Conservation (phyloP, 2,113 vertebrate species). For the Labrus mixtus region DNA sequence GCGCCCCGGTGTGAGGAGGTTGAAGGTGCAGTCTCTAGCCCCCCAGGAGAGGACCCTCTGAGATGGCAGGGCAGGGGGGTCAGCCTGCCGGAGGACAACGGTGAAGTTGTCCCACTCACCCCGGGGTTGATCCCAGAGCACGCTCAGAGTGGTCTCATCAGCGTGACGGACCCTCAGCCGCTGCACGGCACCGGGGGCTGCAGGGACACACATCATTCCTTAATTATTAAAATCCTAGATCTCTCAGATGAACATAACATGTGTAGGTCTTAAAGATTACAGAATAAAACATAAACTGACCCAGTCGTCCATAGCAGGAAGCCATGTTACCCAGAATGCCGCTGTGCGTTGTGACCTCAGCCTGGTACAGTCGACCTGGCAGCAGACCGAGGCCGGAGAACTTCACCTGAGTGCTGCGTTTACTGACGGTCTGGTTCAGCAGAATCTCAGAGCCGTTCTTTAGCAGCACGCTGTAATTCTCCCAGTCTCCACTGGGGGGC, state of each 20-base stretch:
- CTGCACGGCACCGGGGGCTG: constrained; percentile 89
- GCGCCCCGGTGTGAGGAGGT: constrained; percentile 86
- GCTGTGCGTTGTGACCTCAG: constrained; percentile 87
- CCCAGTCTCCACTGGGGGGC: constrained; percentile 91
- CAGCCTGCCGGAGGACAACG: constrained; percentile 80
- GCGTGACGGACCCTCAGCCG: constrained; percentile 87
- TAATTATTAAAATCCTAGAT: no score
- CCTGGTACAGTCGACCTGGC: constrained; percentile 87
- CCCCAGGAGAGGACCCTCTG: constrained; percentile 84
- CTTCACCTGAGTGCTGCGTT: constrained; percentile 62
- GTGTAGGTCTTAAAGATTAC: no score
- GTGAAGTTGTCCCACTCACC: constrained; percentile 91
- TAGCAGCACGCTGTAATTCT: constrained; percentile 87
- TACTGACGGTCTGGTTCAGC: constrained; percentile 82
- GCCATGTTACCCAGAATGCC: constrained; percentile 81
- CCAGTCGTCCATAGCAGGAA: constrained; percentile 83
- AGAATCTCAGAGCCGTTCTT: constrained; percentile 79
- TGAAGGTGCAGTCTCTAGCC: constrained; percentile 89
- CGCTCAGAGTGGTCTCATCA: constrained; percentile 86
- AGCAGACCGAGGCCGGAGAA: constrained; percentile 72
- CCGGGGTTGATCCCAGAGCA: constrained; percentile 86
- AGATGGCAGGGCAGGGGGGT: constrained; percentile 70
- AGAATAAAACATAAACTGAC: constrained; percentile 71
- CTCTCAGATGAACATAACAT: no score
- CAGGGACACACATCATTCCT: background rate